Base-by-base conservation (phyloP, 2,797 vertebrate genomes). In the Crax fasciolata region DNA sequence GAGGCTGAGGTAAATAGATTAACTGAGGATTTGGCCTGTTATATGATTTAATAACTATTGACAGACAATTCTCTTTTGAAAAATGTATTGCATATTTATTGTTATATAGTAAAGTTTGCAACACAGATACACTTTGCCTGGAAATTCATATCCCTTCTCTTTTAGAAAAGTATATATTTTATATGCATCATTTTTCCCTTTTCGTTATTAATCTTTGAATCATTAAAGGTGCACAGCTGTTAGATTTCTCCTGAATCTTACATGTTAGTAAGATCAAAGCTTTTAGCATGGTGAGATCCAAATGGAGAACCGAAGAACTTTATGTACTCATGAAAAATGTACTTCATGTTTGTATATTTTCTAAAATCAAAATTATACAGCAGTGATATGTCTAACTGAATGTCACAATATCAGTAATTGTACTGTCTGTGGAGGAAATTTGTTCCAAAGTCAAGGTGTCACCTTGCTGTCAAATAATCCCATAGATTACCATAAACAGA, bases 391-490 rank as follows among this genome's bases (percentile, higher is more conserved):
- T 92, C 87, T 97, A 98, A 97, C 88, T 96, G 92, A 91, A 95
- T 93, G 94, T 95, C 91, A 96, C 72, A 90, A 66, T 94, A 91
- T 76, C 71, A 90, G 82, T 97, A 97, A 97, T 97, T 95, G 91
- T 90, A 58, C 90, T 97, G 97, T 95, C 89, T 94, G 76, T 94
- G 91, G 95, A 94, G 97, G 89, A 97, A 96, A 97, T 96, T 96
- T 96, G 70, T 97, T 98, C 51, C 92, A 94, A 98, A 97, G 96
- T 97, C 93, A 97, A 97, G 97, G 94, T 98, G 97, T 97, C 97
- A 98, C 92, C 96, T 97, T 97, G 88, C 95, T 97, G 97, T 97
- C 97, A 97, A 97, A 97, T 97, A 98, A 98, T 98, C 96, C 94
- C 84, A 83, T 79, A 94, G 96, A 97, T 98, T 95, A 96, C 94